Percentiles rank a stretch among this genome's conserved stretches.
phyloP scores from a whole-genome alignment of 2,797 vertebrate species.

The Oryzias sinensis region DNA sequence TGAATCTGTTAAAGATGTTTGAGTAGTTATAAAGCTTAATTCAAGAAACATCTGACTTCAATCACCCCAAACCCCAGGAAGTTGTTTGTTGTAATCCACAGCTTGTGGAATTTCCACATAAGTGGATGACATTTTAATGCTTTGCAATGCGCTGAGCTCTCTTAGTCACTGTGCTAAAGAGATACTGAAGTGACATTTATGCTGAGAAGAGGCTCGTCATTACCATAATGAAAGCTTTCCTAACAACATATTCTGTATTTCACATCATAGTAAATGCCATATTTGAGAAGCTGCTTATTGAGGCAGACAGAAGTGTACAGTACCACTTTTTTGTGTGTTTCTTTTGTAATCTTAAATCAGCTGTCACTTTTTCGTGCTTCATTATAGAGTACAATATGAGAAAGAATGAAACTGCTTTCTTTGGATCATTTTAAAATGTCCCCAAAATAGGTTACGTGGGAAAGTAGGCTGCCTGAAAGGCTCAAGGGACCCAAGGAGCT shows the following conservation, averaged over 20 bases:
- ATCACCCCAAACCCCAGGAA: no score
- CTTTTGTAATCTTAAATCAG: conserved; percentile 48
- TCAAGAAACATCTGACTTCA: no score
- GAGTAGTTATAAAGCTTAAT: no score
- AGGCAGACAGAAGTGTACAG: conserved; percentile 7
- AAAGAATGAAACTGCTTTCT: conserved; percentile 73
- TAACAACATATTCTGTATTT: neutral
- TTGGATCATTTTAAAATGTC: conserved; percentile 78
- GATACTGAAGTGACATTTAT: no score
- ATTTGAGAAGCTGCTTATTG: neutral
- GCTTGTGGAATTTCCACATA: no score
- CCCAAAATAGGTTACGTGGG: conserved; percentile 80
- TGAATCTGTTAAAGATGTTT: no score
- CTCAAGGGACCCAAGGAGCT: conserved; percentile 73
- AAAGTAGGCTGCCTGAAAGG: conserved; percentile 77
- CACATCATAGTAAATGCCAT: neutral
- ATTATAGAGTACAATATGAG: conserved; percentile 58
- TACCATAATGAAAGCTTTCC: no score
- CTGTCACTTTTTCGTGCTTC: conserved; percentile 46
- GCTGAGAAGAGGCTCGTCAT: no score
- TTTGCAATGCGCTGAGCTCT: no score
- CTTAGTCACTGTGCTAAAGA: no score
- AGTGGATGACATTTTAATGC: no score
- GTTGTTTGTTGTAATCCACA: no score
- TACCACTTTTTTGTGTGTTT: conserved; percentile 19